Base-by-base conservation (phyloP, 2,113 vertebrate genomes). In the Cheirogaleus medius region DNA sequence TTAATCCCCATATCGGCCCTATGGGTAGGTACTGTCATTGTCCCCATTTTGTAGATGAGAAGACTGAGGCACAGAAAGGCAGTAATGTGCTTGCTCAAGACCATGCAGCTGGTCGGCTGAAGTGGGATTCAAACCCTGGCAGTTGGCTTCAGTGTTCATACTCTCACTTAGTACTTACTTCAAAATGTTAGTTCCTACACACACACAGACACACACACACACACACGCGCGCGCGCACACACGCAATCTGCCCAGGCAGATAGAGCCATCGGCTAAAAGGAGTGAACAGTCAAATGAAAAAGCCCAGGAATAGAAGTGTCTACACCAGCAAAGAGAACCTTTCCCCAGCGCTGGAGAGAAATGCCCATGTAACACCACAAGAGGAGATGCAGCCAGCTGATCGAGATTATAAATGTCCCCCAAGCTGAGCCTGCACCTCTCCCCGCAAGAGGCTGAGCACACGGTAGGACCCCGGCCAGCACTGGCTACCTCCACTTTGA, bases 361-460 rank as follows among this genome's bases (percentile, higher is more conserved):
- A 18, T 10, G 27, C 73, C 39, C 76, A 34, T 4, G 0, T 27
- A 18, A 34, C 44, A 25, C 44, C 0, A 0, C 52, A 29, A 1
- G 17, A 25, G 64, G 13, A 52, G 68, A 60, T 2, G 39, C 39
- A 2, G 3, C 23, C 76, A 42, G 73, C 20, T 47, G 0, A 2
- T 7, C 11, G 60, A 27, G 58, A 20, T 25, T 1, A 12, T 0
- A 0, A 64, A 0, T 44, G 34, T 29, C 85, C 81, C 91, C 1
- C 21, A 8, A 27, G 60, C 73, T 20, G 27, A 54, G 56, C 12
- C 21, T 1, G 49, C 0, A 1, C 5, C 8, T 37, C 29, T n/a
- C 18, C 37, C 44, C 5, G 0, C 0, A 0, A 0, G 0, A 23
- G 37, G 23, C 68, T 44, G 58, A 9, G 64, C 21, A 11, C 64